Conservation (phyloP, 2,113 vertebrate species). For the Gnathonemus longibarbis region DNA sequence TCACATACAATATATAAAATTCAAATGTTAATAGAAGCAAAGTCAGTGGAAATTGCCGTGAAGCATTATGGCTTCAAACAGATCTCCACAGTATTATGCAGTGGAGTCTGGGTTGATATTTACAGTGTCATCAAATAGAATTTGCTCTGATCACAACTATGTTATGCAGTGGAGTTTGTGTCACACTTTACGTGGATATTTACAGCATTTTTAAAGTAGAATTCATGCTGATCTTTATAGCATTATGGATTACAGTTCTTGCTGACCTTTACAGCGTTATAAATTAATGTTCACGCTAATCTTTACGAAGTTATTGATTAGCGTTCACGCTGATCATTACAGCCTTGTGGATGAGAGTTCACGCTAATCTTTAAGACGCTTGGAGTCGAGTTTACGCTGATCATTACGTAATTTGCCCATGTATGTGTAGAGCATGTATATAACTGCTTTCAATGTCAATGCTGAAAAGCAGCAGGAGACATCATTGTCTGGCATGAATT, state of each 20-base stretch:
- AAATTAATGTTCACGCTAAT: background rate
- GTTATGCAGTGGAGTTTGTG: background rate
- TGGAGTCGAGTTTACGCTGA: background rate
- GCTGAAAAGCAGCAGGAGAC: background rate
- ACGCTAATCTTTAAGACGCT: background rate
- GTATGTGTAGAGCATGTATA: background rate
- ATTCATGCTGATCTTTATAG: background rate
- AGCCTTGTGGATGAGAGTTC: background rate
- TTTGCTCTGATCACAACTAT: background rate
- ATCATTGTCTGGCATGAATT: background rate
- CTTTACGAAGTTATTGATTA: background rate
- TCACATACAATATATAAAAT: background rate
- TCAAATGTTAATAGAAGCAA: background rate
- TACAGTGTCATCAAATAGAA: background rate
- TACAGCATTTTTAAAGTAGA: background rate
- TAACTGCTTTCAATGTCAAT: background rate
- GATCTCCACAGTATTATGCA: background rate
- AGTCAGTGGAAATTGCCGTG: background rate
- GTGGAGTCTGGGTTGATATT: background rate
- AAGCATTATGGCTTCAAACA: background rate
- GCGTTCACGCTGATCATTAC: background rate
- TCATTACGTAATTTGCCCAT: background rate
- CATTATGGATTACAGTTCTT: background rate
- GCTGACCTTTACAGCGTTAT: background rate
- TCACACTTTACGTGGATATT: background rate